Base-by-base conservation (phyloP, 2,888 invertebrate genomes). In the Idaea straminata region DNA sequence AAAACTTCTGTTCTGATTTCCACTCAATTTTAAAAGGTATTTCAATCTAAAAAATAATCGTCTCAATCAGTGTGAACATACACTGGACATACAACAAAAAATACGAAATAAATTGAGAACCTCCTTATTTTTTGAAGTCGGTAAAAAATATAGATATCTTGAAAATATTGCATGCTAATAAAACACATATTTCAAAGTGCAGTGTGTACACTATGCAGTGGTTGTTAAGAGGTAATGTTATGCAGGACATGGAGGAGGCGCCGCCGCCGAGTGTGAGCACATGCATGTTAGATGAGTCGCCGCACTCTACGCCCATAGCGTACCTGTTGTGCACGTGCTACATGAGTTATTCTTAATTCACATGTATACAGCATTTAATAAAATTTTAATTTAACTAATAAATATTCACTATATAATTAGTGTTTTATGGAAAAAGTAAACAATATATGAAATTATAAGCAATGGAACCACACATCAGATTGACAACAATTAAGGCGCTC, bases 261-360 rank as follows among this genome's bases (percentile, higher is more conserved):
- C 71, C 69, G 76, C 71, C 69, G 76, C 74, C 72, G 73, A 78
- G 78, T 75, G 83, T 77, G 76, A 71, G 79, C 72, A 77, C 81
- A 86, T 89, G 85, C 86, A 89, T 86, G 81, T 87, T 87, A 82
- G 80, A 88, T 88, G 87, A 88, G 82, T 74, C 69, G 67, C 67
- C 68, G 71, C 73, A 70, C 69, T 73, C 63, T 61, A 64, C 57
- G 63, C 63, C 63, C 63, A 61, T 73, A 72, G 72, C 71, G 61
- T 62, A 64, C 66, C 67, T 78, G 79, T 78, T 80, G 76, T 78
- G 81, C 85, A 87, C 85, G 84, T 88, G 85, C 81, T 81, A 76
- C 77, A 73, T 71, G 71, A 76, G 79, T 81, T 82, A 85, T 85
- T 85, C 83, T 84, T 84, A 83, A 87, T 86, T 83, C 80, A 83